These are phyloP conservation scores for Rhingia rostrata DNA, from an alignment of 2,888 invertebrate genomes.

Conservation along the genomic window DNA sequence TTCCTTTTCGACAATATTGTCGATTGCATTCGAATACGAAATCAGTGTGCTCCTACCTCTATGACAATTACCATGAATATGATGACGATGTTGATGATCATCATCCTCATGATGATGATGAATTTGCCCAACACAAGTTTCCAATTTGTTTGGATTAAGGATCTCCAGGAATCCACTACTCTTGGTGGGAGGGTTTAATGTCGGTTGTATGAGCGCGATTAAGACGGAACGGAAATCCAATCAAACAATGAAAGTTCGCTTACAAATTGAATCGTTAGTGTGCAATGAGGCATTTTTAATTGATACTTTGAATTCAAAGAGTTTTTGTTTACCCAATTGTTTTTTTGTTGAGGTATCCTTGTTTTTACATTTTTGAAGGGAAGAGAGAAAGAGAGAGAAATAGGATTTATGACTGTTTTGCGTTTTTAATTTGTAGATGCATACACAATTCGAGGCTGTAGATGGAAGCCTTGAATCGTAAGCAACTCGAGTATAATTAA, in stretches of 20 bases:
- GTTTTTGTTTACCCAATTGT: background rate
- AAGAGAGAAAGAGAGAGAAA: background rate
- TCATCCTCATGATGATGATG: constrained; percentile 61
- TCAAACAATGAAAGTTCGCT: constrained; percentile 46
- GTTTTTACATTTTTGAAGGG: constrained; percentile 1
- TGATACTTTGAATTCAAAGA: constrained; percentile 53
- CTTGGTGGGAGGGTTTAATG: no score
- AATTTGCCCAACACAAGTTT: constrained; percentile 55
- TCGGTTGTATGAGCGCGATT: background rate
- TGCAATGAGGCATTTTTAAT: constrained; percentile 62
- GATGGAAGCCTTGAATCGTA: background rate
- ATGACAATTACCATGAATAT: constrained; percentile 69
- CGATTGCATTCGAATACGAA: constrained; percentile 54
- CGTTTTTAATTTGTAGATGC: background rate
- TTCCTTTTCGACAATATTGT: constrained; percentile 29
- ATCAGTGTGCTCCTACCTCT: constrained; percentile 55
- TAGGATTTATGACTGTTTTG: background rate
- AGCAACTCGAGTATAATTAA: no score
- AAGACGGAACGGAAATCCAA: constrained; percentile 43
- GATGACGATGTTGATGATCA: constrained; percentile 60
- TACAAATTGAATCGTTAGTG: constrained; percentile 46
- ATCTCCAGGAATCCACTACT: constrained; percentile 7
- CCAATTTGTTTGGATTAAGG: constrained; percentile 62
- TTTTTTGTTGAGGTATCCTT: background rate
- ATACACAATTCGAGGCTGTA: background rate